phyloP scores from a whole-genome alignment of 2,888 invertebrate genomes.

The Papilio protenor region DNA sequence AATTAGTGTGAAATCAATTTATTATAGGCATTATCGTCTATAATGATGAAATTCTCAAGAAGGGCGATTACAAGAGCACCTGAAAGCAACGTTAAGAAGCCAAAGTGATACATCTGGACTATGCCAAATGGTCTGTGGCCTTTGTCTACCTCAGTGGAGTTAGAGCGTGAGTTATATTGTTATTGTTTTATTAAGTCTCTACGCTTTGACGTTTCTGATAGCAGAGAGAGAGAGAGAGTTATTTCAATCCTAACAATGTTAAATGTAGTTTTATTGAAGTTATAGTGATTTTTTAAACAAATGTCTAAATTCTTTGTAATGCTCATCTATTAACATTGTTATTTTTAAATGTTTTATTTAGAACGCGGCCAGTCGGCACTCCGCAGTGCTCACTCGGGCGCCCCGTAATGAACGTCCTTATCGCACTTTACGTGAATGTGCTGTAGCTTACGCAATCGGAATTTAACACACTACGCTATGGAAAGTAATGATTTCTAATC shows the following conservation, averaged over 20 bases:
- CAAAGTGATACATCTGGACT: too few species aligned
- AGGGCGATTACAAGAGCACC: too few species aligned
- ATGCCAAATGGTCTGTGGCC: too few species aligned
- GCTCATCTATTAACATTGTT: constrained; percentile 7
- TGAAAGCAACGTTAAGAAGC: too few species aligned
- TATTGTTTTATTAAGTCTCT: neutral
- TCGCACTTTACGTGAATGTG: constrained; percentile 58
- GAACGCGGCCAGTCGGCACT: constrained; percentile 46
- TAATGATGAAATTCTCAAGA: too few species aligned
- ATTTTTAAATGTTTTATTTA: constrained; percentile 35
- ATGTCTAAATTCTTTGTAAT: neutral
- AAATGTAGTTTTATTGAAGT: neutral
- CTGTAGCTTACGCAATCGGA: constrained; percentile 66
- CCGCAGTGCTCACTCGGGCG: constrained; percentile 40
- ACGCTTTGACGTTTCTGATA: neutral
- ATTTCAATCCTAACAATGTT: neutral
- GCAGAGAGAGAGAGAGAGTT: too few species aligned
- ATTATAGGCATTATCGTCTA: too few species aligned
- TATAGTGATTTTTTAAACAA: neutral
- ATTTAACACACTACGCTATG: constrained; percentile 63
- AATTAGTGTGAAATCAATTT: neutral
- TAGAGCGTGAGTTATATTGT: too few species aligned
- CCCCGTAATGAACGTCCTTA: constrained; percentile 47
- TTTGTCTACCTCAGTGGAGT: neutral
- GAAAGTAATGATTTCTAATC: constrained; percentile 74